Conservation (phyloP, 2,888 invertebrate genomes). For the Heliconius aoede region DNA sequence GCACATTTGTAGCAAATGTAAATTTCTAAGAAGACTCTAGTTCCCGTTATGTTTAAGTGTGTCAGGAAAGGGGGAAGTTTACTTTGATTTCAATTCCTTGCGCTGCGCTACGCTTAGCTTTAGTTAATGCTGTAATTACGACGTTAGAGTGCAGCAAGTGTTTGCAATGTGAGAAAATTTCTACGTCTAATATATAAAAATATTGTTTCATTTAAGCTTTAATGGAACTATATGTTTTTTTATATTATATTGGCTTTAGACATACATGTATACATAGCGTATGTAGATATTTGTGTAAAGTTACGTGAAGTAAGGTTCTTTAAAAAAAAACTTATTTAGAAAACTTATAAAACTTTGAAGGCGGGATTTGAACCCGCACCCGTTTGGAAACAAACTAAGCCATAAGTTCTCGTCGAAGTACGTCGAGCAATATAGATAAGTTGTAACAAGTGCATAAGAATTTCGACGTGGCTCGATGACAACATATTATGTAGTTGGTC, state of each 20-base stretch:
- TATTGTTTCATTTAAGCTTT: slow-evolving; percentile 1
- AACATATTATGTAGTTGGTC: no score
- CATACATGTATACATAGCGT: neutral
- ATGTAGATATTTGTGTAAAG: neutral
- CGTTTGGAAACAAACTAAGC: no score
- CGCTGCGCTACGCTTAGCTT: slow-evolving; percentile 23
- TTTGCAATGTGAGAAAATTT: slow-evolving; percentile 22
- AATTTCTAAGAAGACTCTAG: neutral
- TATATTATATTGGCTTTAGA: neutral
- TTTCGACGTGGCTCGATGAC: no score
- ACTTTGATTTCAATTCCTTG: slow-evolving; percentile 26
- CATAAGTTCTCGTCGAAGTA: no score
- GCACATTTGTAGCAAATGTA: neutral
- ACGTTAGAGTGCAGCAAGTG: slow-evolving; percentile 25
- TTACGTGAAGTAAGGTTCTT: no score
- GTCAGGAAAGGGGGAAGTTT: slow-evolving; percentile 19
- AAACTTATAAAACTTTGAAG: no score
- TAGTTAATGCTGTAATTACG: slow-evolving; percentile 27
- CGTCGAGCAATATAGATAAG: no score
- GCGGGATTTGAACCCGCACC: no score
- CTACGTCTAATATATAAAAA: slow-evolving; percentile 1
- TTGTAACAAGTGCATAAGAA: no score
- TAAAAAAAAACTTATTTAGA: no score
- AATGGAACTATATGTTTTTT: neutral
- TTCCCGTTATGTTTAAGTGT: neutral